These are phyloP conservation scores for Boloria euphrosyne DNA, from an alignment of 2,888 invertebrate species.

Conservation along the genomic window DNA sequence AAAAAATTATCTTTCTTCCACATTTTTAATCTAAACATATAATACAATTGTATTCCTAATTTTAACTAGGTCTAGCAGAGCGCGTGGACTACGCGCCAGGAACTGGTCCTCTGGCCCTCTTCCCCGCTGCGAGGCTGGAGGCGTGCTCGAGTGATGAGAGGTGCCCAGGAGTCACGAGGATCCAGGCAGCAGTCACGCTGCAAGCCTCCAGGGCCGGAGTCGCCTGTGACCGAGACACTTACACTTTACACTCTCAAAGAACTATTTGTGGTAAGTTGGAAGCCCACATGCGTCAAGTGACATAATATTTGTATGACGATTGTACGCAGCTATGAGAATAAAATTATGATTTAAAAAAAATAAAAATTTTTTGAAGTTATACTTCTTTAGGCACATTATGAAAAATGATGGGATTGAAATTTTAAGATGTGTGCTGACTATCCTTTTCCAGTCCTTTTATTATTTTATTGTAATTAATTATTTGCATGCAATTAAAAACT, in stretches of 20 bases:
- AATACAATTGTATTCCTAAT: background rate
- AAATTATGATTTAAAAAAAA: too few species aligned
- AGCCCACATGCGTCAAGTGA: too few species aligned
- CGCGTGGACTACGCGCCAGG: conserved; percentile 94
- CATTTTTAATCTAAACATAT: too few species aligned
- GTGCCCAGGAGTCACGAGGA: conserved; percentile 87
- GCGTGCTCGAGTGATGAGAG: conserved; percentile 95
- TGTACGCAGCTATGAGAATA: background rate
- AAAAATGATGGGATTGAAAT: too few species aligned
- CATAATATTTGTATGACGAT: background rate
- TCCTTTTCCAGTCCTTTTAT: too few species aligned
- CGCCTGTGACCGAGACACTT: conserved; percentile 96
- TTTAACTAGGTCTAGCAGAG: conserved; percentile 85
- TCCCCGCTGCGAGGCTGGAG: conserved; percentile 93
- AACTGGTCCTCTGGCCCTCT: conserved; percentile 89
- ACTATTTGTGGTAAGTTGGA: conserved; percentile 88
- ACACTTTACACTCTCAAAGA: conserved; percentile 91
- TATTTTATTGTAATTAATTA: too few species aligned
- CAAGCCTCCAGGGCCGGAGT: conserved; percentile 95
- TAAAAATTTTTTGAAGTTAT: too few species aligned
- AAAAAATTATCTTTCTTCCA: too few species aligned
- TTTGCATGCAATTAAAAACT: too few species aligned
- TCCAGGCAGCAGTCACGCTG: conserved; percentile 84
- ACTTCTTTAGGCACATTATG: too few species aligned
- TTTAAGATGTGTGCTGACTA: too few species aligned